Conservation (phyloP, 2,113 vertebrate genomes). For the Arenaria interpres region DNA sequence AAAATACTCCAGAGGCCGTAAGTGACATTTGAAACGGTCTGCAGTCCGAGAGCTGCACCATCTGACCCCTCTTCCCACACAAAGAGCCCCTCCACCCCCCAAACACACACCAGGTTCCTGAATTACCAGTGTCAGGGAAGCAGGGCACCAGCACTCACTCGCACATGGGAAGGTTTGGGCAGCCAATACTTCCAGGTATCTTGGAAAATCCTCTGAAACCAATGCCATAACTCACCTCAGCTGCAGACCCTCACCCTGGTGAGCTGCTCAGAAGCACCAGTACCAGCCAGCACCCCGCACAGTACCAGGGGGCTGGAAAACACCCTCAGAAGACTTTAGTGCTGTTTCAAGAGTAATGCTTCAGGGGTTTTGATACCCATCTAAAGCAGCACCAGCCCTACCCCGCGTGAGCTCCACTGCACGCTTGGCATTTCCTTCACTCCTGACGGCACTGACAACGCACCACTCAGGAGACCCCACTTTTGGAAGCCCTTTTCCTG, state of each 20-base stretch:
- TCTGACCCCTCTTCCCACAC: rapidly evolving
- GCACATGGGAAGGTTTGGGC: rapidly evolving
- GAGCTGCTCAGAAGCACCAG: background rate
- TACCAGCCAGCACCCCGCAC: rapidly evolving
- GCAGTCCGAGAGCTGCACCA: rapidly evolving
- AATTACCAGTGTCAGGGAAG: background rate
- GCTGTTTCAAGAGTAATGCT: rapidly evolving
- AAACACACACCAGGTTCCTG: background rate
- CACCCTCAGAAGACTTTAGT: rapidly evolving
- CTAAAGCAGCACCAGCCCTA: background rate
- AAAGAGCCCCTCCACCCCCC: background rate
- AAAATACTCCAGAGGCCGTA: background rate
- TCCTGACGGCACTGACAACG: rapidly evolving
- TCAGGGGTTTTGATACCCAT: rapidly evolving
- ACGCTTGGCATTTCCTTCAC: background rate
- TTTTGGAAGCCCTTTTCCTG: background rate
- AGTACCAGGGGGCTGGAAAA: rapidly evolving
- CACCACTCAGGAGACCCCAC: background rate
- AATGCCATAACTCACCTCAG: rapidly evolving
- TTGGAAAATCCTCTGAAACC: background rate
- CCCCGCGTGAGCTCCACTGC: rapidly evolving
- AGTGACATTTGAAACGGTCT: rapidly evolving
- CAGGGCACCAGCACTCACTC: background rate
- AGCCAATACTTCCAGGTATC: rapidly evolving
- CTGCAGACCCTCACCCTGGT: rapidly evolving